Evolutionary conservation across 2,797 vertebrate genomes (phyloP).

Genomic region (Sternotherus odoratus): DNA sequence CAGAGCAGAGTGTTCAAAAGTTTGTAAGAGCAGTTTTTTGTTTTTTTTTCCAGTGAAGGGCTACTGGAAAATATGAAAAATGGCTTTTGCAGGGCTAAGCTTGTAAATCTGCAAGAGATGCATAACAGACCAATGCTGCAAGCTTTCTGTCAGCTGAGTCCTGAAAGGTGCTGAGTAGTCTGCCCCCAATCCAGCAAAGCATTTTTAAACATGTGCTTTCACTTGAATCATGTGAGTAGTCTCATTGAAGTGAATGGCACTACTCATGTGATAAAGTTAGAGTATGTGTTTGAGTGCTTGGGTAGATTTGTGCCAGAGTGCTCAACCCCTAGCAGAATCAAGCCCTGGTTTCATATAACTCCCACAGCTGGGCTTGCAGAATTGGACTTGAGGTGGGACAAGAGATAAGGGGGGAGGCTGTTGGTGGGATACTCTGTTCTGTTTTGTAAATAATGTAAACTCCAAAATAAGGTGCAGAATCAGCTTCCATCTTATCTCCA

Average conservation of each 20-base stretch:
- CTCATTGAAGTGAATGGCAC: not conserved
- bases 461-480: not conserved
- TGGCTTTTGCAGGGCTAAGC: not conserved
- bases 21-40: not conserved
- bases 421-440: accelerated
- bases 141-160: accelerated
- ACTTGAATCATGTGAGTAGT: not conserved
- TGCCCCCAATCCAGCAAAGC: not conserved
- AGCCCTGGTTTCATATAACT: not conserved
- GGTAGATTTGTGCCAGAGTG: not conserved
- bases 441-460: not conserved
- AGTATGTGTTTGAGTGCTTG: not conserved
- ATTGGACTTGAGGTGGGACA: not conserved
- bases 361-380: not conserved
- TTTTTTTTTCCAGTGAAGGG: not conserved
- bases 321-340: accelerated
- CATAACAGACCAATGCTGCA: not conserved
- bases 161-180: constrained; percentile 13
- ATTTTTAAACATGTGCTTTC: not conserved
- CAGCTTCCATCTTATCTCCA: not conserved
- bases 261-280: not conserved
- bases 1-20: constrained; percentile 27
- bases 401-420: not conserved
- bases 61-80: constrained; percentile 43
- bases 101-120: not conserved